Base-by-base conservation (phyloP, 2,113 vertebrate species). In the Hippoglossus stenolepis region DNA sequence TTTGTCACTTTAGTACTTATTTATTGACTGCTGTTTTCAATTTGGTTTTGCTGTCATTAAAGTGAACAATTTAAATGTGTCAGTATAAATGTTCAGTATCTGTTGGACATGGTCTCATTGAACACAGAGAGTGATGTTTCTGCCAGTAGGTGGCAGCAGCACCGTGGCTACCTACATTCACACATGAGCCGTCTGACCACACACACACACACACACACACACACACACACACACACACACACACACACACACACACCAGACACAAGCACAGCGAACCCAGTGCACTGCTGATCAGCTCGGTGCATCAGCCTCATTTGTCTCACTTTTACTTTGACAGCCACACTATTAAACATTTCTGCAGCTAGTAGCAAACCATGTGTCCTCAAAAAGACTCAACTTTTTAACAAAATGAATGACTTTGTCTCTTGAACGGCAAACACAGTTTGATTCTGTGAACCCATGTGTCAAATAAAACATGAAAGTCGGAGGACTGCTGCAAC, bases 101-200 rank as follows among this genome's bases (percentile, higher is more conserved):
- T 79, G 7, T 35, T 59, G 18, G 20, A 56, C 9, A 4, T 17
- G 20, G 20, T 54, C 51, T 64, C 14, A 57, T 45, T 57, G 17
- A 15, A 11, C 15, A 11, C 12, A 38, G 20, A 58, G 15, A 58
- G 18, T 6, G 35, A 5, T 10, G n/a, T 59, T 75, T 65, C 70
- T 49, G 78, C 90, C 89, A 91, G 84, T 21, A 92, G 92, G 76
- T 70, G 90, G 92, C 92, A 91, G 89, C 89, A 92, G 75, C 70
- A 75, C 68, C 66, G n/a, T 74, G 65, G 60, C 45, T 59, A 64
- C 63, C 40, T 38, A 51, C 24, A 70, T 11, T 28, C 38, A 24
- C 60, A 67, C 61, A 45, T 68, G 71, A 4, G 10, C 24, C 0
- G 1, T 15, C 23, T 20, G 21, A 7, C 26, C 45, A 1, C 14